These are phyloP conservation scores for Diabrotica undecimpunctata DNA, from an alignment of 1,140 invertebrate genomes.

Conservation along the genomic window DNA sequence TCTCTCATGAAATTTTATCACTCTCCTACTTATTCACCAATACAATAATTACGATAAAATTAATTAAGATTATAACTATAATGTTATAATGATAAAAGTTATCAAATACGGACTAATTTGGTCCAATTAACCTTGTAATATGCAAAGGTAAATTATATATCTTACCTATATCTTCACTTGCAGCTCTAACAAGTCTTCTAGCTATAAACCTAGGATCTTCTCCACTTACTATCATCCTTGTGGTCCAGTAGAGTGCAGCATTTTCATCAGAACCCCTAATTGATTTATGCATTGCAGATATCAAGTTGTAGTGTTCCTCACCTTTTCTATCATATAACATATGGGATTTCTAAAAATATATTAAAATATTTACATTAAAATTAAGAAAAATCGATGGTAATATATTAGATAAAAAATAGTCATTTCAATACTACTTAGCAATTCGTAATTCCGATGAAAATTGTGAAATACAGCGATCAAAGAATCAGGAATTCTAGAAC, in stretches of 20 bases:
- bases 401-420: not conserved
- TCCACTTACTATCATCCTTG: conserved; percentile 74
- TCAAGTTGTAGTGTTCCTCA: conserved; percentile 80
- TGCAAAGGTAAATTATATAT: too few species aligned
- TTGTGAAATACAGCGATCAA: too few species aligned
- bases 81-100: too few species aligned
- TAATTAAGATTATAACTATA: too few species aligned
- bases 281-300: conserved; percentile 81
- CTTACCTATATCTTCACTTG: conserved; percentile 66
- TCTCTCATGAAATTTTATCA: too few species aligned
- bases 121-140: too few species aligned
- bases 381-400: not conserved
- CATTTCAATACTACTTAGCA: not conserved
- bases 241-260: conserved; percentile 80
- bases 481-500: too few species aligned
- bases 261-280: conserved; percentile 79
- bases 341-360: conserved; percentile 59
- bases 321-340: conserved; percentile 75
- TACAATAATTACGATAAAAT: too few species aligned
- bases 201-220: conserved; percentile 83
- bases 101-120: too few species aligned
- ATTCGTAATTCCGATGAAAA: not conserved
- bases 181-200: conserved; percentile 68
- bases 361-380: not conserved
- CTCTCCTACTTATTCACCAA: too few species aligned